Base-by-base conservation (phyloP, 2,888 invertebrate species). In the Apomyelois bistriatella region DNA sequence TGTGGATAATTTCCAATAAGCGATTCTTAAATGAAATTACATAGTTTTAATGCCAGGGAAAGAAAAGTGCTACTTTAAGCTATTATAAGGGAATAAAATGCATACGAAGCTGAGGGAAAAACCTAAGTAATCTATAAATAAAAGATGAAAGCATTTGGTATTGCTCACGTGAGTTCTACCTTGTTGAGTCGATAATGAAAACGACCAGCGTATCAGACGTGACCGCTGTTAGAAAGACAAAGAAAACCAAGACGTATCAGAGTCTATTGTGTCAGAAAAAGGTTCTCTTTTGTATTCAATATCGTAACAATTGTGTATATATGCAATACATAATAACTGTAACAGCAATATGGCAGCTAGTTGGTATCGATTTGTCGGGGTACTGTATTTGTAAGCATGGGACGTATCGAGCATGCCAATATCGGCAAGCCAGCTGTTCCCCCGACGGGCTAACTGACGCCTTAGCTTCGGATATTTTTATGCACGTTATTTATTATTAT, bases 361-460 rank as follows among this genome's bases (percentile, higher is more conserved):
- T 64, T 63, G 65, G 64, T 78, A 82, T 84, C 75, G 83, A 82
- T 82, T 79, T 62, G 70, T 65, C 63, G 63, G 64, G 68, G 60
- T 15, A 64, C 64, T 64, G 68, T 72, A 74, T 78, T 79, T 78
- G 81, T 79, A 80, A 74, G 75, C 82, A 75, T 74, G 70, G 76
- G 71, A 67, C 72, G 78, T 74, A 66, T 67, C 66, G 68, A 63
- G 70, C 62, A 66, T 65, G 71, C 60, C 72, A 78, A 79, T 79
- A 76, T 74, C 66, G 71, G 66, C 62, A 22, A 60, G 73, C 71
- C 78, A 76, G 76, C 73, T 80, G 78, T 73, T 72, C 61, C 66
- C n/a, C 2, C 66, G 61, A 72, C 69, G 60, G 68, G 59, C 66
- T 69, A 68, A 74, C 73, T 72, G 68, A 67, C 70, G 70, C 65